phyloP scores from a whole-genome alignment of 2,113 vertebrate species.

The Pygoscelis adeliae region DNA sequence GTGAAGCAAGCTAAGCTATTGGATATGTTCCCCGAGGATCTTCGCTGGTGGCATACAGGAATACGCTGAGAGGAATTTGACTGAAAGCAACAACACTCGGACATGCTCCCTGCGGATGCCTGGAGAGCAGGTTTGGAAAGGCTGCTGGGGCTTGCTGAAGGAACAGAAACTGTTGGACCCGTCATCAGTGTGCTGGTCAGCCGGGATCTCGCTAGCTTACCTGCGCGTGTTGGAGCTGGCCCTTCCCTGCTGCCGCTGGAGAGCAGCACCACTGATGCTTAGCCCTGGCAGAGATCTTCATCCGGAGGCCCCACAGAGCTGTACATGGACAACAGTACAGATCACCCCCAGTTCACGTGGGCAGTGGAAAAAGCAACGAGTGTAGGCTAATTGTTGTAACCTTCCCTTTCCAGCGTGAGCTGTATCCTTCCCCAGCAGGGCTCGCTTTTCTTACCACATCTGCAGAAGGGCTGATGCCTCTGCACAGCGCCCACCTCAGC shows the following conservation, averaged over 20 bases:
- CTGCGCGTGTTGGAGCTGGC: not conserved
- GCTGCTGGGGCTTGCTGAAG: not conserved
- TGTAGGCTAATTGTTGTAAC: not conserved
- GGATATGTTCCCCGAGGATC: conserved; percentile 43
- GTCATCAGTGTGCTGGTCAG: not conserved
- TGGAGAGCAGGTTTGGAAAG: not conserved
- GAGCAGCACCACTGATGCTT: not conserved
- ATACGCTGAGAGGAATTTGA: not conserved
- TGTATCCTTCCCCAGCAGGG: not conserved
- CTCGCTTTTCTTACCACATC: not conserved
- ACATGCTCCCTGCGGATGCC: not conserved
- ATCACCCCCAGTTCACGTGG: fast-evolving
- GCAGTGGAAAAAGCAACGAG: not conserved
- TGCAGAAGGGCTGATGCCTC: not conserved
- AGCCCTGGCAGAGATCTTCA: not conserved
- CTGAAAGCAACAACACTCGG: not conserved
- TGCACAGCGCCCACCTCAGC: not conserved
- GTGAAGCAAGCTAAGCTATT: conserved; percentile 49
- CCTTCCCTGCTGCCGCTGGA: not conserved
- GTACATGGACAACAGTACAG: too few species aligned
- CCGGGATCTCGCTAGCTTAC: not conserved
- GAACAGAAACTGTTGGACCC: not conserved
- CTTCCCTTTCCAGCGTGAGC: not conserved
- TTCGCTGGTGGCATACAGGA: conserved; percentile 58
- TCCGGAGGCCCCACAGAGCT: not conserved